Base-by-base conservation (phyloP, 1,140 invertebrate genomes). In the Pissodes strobi region DNA sequence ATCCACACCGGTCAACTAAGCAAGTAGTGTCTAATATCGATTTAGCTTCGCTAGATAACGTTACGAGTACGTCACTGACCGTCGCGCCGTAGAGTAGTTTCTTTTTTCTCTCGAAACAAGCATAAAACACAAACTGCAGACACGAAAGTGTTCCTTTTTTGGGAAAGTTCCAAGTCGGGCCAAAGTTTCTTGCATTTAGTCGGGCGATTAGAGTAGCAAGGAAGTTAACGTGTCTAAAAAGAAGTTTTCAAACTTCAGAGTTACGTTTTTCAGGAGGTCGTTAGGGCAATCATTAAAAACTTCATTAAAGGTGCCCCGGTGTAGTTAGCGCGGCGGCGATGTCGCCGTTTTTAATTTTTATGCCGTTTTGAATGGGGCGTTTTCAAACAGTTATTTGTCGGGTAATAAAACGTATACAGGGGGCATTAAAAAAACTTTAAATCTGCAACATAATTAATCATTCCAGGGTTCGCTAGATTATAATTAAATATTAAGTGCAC, bases 161-260 rank as follows among this genome's bases (percentile, higher is more conserved):
- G 39, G 34, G n/a, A 25, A 45, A 58, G 17, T 58, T 27, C 30
- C 55, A 58, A 30, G 23, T 30, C 19, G 9, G 23, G 15, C 21
- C 15, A 22, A 58, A 58, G 22, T 58, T 58, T 61, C 58, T 61
- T 43, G 58, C 46, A 61, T 49, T 61, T 61, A 61, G 38, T 43
- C 37, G 45, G 30, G 34, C 49, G 49, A 62, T 51, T 53, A 51
- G 17, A 55, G 46, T 22, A 39, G 51, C 34, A 39, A 52, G 48
- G 25, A 62, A 52, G 51, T 62, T 62, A 52, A 43, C 55, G 55
- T 58, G 55, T 58, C 55, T 41, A 58, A 58, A 58, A 58, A 46
- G 41, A 58, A 56, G 37, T 56, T 56, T 56, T 41, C 34, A 56
- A 56, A 56, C 21, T 56, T 38, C 21, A 19, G n/a, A 13, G 39